phyloP scores from a whole-genome alignment of 2,888 invertebrate species.

The Halictus ligatus region DNA sequence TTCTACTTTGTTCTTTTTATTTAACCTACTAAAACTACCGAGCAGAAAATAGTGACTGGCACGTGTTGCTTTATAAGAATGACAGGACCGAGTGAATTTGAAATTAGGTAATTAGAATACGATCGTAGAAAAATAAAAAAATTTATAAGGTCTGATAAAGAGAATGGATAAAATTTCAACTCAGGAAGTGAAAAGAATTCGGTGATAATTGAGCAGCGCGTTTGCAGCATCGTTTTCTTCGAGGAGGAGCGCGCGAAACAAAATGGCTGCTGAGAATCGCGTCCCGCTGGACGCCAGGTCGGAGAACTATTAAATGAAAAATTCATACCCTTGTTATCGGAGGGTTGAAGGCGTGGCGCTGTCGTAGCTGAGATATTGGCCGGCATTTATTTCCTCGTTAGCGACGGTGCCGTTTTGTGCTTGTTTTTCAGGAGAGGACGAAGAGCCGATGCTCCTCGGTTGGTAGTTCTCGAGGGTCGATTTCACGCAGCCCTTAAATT shows the following conservation, averaged over 20 bases:
- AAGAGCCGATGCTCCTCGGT: constrained; percentile 23
- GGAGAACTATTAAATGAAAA: constrained; percentile 69
- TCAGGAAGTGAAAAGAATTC: too few species aligned
- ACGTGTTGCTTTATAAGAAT: too few species aligned
- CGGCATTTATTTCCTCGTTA: constrained; percentile 75
- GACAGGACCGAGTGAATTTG: too few species aligned
- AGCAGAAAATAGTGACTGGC: too few species aligned
- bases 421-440: constrained; percentile 36
- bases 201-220: background rate
- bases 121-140: too few species aligned
- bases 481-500: constrained; percentile 20
- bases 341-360: constrained; percentile 59
- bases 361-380: constrained; percentile 73
- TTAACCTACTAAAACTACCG: too few species aligned
- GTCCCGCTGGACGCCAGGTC: constrained; percentile 56
- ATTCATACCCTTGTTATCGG: constrained; percentile 65
- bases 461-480: constrained; percentile 17
- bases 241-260: background rate
- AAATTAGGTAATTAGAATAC: too few species aligned
- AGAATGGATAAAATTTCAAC: too few species aligned
- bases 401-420: constrained; percentile 19
- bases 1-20: too few species aligned
- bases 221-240: background rate
- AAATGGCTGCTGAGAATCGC: background rate
- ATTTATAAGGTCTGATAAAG: too few species aligned